Evolutionary conservation across 2,113 vertebrate species (phyloP).

Genomic region (Calonectris borealis): DNA sequence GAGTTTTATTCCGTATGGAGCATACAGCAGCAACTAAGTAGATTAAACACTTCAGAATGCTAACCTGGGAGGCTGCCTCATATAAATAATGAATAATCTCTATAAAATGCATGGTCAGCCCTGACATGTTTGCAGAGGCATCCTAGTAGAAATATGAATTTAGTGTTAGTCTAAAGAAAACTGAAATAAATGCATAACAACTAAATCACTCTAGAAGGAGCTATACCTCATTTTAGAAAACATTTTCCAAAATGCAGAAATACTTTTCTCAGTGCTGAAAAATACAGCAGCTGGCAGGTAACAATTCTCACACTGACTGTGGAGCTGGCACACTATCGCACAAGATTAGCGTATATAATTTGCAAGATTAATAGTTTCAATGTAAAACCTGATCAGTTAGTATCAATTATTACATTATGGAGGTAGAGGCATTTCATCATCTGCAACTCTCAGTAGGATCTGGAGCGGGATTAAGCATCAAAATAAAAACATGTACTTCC

Average conservation of each 20-base stretch:
- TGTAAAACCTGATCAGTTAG: neutral
- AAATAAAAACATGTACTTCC: neutral
- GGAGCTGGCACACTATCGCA: neutral
- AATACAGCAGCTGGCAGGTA: neutral
- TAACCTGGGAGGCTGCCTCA: neutral
- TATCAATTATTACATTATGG: neutral
- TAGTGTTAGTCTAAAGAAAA: neutral
- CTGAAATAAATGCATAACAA: neutral
- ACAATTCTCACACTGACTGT: fast-evolving
- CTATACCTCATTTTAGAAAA: neutral
- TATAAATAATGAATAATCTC: neutral
- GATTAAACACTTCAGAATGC: neutral
- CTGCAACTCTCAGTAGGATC: neutral
- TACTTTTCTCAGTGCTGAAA: neutral
- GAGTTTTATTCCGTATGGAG: neutral
- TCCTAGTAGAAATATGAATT: neutral
- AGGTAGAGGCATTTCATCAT: neutral
- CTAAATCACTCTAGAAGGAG: neutral
- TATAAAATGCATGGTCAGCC: neutral
- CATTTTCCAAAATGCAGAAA: neutral
- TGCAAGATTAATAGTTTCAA: neutral
- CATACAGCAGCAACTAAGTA: neutral
- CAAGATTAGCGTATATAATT: neutral
- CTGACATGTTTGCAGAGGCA: fast-evolving
- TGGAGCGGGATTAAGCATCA: neutral